These are phyloP conservation scores for Clarias pachynema DNA, from an alignment of 2,797 vertebrate genomes.

Conservation along the genomic window DNA sequence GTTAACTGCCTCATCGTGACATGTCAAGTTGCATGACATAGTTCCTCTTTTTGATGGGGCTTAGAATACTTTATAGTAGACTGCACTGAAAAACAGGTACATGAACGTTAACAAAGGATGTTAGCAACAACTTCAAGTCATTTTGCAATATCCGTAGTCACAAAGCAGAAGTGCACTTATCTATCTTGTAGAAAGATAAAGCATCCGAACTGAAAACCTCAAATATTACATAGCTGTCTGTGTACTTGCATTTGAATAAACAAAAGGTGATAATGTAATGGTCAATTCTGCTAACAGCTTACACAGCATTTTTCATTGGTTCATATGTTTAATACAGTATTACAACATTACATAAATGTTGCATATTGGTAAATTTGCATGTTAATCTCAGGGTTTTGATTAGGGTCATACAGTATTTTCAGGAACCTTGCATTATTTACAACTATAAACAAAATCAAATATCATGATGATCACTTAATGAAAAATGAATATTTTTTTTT, in stretches of 20 bases:
- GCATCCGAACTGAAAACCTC: neutral
- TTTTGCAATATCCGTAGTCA: neutral
- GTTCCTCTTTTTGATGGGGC: conserved; percentile 18
- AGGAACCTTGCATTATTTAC: neutral
- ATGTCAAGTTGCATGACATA: neutral
- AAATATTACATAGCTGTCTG: neutral
- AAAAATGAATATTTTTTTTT: neutral
- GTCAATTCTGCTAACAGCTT: neutral
- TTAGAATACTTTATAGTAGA: neutral
- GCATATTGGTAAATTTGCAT: neutral
- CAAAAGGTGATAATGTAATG: neutral
- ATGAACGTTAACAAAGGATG: conserved; percentile 1
- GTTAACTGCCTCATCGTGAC: neutral
- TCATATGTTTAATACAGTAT: neutral
- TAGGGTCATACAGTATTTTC: neutral
- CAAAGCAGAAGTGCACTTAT: neutral
- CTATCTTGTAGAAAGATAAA: neutral
- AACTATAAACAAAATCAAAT: neutral
- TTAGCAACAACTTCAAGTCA: neutral
- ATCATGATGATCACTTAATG: neutral
- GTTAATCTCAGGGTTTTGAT: neutral
- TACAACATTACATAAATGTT: neutral
- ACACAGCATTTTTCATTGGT: neutral
- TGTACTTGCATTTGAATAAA: neutral
- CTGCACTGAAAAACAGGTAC: conserved; percentile 26